Conservation (phyloP, 2,113 vertebrate species). For the Chascanopsetta lugubris region DNA sequence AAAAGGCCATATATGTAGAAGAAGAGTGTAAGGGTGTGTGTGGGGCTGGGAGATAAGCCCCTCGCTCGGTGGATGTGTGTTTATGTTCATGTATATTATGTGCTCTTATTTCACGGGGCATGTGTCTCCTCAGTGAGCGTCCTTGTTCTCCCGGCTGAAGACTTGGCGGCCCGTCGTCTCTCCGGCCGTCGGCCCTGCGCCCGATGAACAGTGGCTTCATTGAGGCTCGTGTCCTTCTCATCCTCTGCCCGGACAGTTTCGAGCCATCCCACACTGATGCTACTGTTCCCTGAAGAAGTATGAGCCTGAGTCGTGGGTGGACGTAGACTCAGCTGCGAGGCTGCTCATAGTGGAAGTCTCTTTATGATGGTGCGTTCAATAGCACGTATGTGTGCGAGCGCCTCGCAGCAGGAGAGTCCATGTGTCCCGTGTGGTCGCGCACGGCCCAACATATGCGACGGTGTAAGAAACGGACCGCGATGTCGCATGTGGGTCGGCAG, state of each 20-base stretch:
- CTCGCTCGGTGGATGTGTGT: slow-evolving; percentile 24
- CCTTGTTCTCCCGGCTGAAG: slow-evolving; percentile 48
- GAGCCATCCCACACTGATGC: slow-evolving; percentile 40
- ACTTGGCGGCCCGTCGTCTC: slow-evolving; percentile 41
- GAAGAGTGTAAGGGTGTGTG: too few species aligned
- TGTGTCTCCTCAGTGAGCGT: slow-evolving; percentile 36
- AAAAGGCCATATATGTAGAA: too few species aligned
- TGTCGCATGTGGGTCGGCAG: slow-evolving; percentile 61
- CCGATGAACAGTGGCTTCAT: slow-evolving; percentile 52
- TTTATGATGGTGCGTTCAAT: slow-evolving; percentile 51
- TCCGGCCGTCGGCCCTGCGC: slow-evolving; percentile 35
- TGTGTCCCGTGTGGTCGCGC: slow-evolving; percentile 3
- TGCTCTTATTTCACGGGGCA: slow-evolving; percentile 26
- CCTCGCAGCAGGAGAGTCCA: slow-evolving; percentile 1
- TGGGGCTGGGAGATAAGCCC: slow-evolving; percentile 33
- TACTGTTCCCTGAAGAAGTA: slow-evolving; percentile 34
- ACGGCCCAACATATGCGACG: slow-evolving; percentile 1
- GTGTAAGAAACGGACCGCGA: slow-evolving; percentile 38
- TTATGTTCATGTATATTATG: slow-evolving; percentile 13
- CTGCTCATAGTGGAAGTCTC: slow-evolving; percentile 46
- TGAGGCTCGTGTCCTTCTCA: slow-evolving; percentile 49
- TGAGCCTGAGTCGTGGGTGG: neutral
- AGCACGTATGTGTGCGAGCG: slow-evolving; percentile 11
- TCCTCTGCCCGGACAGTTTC: slow-evolving; percentile 30
- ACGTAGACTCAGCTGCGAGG: slow-evolving; percentile 10